Percentiles rank a stretch among this genome's conserved stretches.
Evolutionary conservation across 2,113 vertebrate species (phyloP).

Genomic region (Rana temporaria): DNA sequence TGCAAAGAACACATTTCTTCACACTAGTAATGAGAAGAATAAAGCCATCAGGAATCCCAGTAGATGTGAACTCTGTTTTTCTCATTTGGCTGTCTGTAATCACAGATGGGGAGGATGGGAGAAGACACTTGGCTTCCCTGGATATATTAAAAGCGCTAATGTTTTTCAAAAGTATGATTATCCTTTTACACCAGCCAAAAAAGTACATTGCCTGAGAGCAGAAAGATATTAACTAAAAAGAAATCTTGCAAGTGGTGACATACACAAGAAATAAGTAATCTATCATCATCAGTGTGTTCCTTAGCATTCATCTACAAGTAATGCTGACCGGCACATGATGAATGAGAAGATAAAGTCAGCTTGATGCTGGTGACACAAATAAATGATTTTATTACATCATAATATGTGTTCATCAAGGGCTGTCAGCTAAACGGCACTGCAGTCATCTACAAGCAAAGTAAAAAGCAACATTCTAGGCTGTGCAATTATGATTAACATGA

Average conservation of each 20-base stretch:
- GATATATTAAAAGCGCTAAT: too few relatives aligned
- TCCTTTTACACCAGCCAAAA: neutral
- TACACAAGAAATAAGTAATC: neutral
- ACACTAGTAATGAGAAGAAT: too few relatives aligned
- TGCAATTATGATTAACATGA: too few relatives aligned
- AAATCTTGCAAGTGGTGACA: neutral
- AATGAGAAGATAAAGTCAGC: conserved; percentile 22
- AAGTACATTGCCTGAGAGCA: neutral
- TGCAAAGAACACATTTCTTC: too few relatives aligned
- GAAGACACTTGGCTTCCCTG: too few relatives aligned
- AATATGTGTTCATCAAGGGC: neutral
- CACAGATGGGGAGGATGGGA: too few relatives aligned
- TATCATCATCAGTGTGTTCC: neutral
- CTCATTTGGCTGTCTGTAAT: too few relatives aligned
- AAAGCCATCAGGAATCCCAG: too few relatives aligned
- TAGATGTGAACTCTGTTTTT: too few relatives aligned
- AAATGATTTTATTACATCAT: conserved; percentile 38
- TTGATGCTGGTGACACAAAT: conserved; percentile 24
- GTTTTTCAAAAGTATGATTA: too few relatives aligned
- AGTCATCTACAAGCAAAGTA: neutral
- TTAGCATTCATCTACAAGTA: conserved; percentile 11
- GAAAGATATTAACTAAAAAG: neutral
- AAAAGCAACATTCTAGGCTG: too few relatives aligned
- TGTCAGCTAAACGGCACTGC: neutral
- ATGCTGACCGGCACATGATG: conserved; percentile 14